Base-by-base conservation (phyloP, 2,797 vertebrate species). In the Megaceryle alcyon region DNA sequence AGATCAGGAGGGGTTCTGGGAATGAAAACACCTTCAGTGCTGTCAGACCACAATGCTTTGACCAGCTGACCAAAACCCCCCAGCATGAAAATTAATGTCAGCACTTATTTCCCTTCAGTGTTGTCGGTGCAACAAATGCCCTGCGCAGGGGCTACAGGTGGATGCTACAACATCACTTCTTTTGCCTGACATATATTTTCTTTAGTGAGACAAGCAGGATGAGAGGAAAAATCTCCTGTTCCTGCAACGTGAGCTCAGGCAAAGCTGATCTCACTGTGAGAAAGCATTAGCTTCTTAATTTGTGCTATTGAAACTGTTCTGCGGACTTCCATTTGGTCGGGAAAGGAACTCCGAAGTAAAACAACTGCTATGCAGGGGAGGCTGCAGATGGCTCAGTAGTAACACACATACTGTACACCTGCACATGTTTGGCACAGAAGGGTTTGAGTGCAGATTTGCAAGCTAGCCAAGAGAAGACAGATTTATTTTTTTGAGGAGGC, bases 401-500 rank as follows among this genome's bases (percentile, higher is more conserved):
- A 96, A 82, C 92, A 94, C 89, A 83, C 87, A 82, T 86, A 80
- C 88, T 86, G 75, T 70, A 59, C 90, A 84, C 86, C 94, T 97
- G 93, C 87, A 94, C 88, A 86, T 96, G 90, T 96, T 90, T 95
- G 94, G 82, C 92, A 93, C 70, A 85, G 68, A 94, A 95, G 88
- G 68, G 54, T 90, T 94, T 86, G 85, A 95, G 93, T 86, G 86
- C 73, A 89, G 83, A 96, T 95, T 94, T 91, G 89, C 26, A 49
- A 93, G 89, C 71, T 66, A 89, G 89, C 88, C 86, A 95, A 81
- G 88, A 73, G 49, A 94, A 56, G 69, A 91, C 95, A 96, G 84
- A 91, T 96, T 95, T 96, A 94, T 95, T 96, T 95, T 92, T 95
- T 88, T 90, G 94, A 92, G 86, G 89, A 88, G 91, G 92, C 79